Percentiles rank a stretch among this genome's conserved stretches.
Conservation (phyloP, 2,888 invertebrate genomes). For the Bombyx huttoni region DNA sequence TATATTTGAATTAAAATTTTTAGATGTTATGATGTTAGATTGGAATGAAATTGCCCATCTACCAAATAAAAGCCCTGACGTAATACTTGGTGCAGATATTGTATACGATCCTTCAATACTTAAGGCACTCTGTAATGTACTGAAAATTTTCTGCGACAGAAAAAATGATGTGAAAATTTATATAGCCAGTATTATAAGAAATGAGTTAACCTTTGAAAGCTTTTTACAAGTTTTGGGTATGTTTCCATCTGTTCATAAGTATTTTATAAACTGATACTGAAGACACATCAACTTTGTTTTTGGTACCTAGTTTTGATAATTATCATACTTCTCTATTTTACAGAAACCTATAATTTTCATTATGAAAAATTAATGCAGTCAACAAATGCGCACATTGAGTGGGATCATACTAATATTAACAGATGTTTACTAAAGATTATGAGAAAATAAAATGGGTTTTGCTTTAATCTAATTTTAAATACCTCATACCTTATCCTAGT, state of each 20-base stretch:
- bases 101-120: slow-evolving; percentile 56
- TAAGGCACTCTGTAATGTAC: slow-evolving; percentile 35
- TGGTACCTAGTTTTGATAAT: too few species aligned
- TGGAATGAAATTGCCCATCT: slow-evolving; percentile 38
- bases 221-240: slow-evolving; percentile 74
- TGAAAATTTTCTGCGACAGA: slow-evolving; percentile 28
- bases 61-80: slow-evolving; percentile 33
- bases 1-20: slow-evolving; percentile 10
- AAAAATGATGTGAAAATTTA: slow-evolving; percentile 38
- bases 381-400: slow-evolving; percentile 27
- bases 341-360: slow-evolving; percentile 25
- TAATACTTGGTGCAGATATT: slow-evolving; percentile 57
- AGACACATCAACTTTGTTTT: too few species aligned
- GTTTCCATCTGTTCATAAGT: neutral
- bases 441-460: slow-evolving; percentile 4
- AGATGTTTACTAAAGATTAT: slow-evolving; percentile 38
- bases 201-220: slow-evolving; percentile 71
- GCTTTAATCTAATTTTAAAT: too few species aligned
- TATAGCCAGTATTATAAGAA: slow-evolving; percentile 69
- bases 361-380: slow-evolving; percentile 18
- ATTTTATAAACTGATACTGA: too few species aligned
- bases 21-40: slow-evolving; percentile 41
- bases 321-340: slow-evolving; percentile 15
- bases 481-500: too few species aligned
- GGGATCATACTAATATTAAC: slow-evolving; percentile 27